These are phyloP conservation scores for Limanda limanda DNA, from an alignment of 2,113 vertebrate species.

Conservation along the genomic window DNA sequence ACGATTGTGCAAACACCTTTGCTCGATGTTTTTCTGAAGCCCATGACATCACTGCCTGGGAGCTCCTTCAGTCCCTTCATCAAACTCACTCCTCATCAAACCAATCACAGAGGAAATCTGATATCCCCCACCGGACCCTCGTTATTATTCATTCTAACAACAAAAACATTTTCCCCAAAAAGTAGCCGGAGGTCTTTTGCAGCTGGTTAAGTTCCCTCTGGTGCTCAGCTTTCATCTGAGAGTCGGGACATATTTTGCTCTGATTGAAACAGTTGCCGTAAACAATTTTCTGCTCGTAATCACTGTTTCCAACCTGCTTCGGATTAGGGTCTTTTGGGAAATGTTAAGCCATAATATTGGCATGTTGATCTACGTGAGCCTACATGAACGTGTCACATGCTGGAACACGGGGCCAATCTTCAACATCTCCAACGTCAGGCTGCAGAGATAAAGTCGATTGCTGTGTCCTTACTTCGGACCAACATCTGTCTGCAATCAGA, in stretches of 20 bases:
- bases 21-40: constrained; percentile 46
- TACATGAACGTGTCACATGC: constrained; percentile 14
- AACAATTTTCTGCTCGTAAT: constrained; percentile 24
- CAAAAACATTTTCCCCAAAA: constrained; percentile 39
- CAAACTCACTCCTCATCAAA: constrained; percentile 53
- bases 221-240: constrained; percentile 47
- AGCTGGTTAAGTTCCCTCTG: constrained; percentile 33
- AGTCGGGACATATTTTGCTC: constrained; percentile 23
- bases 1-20: constrained; percentile 36
- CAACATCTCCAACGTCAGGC: not conserved
- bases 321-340: constrained; percentile 25
- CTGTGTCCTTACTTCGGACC: constrained; percentile 28
- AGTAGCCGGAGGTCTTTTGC: constrained; percentile 28
- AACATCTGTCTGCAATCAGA: constrained; percentile 69
- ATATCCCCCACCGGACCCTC: constrained; percentile 10
- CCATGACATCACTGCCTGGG: constrained; percentile 73
- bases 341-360: constrained; percentile 6
- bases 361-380: constrained; percentile 21
- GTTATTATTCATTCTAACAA: constrained; percentile 49
- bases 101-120: constrained; percentile 38
- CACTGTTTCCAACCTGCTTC: constrained; percentile 12
- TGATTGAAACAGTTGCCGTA: constrained; percentile 37
- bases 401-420: constrained; percentile 22
- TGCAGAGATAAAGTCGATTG: constrained; percentile 21
- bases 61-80: constrained; percentile 54